Evolutionary conservation across 2,797 vertebrate genomes (phyloP).

Genomic region (Masticophis lateralis): DNA sequence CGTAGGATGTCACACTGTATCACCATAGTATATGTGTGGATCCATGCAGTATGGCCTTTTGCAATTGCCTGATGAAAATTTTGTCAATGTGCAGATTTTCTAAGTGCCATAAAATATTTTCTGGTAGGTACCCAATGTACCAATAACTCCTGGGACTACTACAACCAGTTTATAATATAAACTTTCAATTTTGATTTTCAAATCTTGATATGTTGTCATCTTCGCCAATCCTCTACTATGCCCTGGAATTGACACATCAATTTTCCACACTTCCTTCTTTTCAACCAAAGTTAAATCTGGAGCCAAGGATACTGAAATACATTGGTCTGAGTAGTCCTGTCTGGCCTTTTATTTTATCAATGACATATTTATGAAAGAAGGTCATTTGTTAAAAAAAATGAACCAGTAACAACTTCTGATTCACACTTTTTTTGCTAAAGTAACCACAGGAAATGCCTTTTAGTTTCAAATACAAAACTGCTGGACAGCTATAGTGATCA

Average conservation of each 20-base stretch:
- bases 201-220: not conserved
- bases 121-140: too few species aligned
- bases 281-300: not conserved
- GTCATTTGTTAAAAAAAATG: not conserved
- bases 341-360: not conserved
- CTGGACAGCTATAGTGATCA: not conserved
- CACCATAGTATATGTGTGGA: too few species aligned
- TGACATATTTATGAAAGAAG: not conserved
- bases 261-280: not conserved
- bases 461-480: not conserved
- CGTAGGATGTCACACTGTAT: too few species aligned
- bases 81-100: too few species aligned
- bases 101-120: too few species aligned
- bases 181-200: not conserved
- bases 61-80: too few species aligned
- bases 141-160: too few species aligned
- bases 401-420: not conserved
- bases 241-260: not conserved
- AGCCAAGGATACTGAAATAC: not conserved
- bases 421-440: not conserved
- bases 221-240: not conserved
- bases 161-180: too few species aligned
- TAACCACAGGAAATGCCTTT: not conserved
- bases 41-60: too few species aligned
- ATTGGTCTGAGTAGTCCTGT: not conserved